phyloP scores from a whole-genome alignment of 1,140 invertebrate species.

The Penaeus indicus region DNA sequence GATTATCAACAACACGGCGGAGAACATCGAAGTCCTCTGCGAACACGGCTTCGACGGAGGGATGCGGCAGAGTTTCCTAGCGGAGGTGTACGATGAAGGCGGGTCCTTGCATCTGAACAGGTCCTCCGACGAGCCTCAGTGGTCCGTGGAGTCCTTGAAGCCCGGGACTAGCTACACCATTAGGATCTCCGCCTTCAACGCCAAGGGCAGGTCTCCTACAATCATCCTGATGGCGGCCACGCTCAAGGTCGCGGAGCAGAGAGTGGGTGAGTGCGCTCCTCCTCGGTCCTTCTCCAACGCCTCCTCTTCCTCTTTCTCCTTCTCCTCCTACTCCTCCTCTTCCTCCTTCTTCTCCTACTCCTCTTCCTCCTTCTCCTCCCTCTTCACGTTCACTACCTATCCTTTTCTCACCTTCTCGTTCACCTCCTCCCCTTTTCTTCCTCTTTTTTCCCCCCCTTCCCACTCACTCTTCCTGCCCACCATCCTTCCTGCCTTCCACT shows the following conservation, averaged over 20 bases:
- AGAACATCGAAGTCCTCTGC: constrained; percentile 83
- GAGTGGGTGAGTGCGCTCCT: constrained; percentile 77
- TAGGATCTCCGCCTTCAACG: constrained; percentile 82
- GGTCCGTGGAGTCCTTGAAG: constrained; percentile 73
- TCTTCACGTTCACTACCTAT: not conserved
- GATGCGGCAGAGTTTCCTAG: constrained; percentile 83
- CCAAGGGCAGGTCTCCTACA: constrained; percentile 81
- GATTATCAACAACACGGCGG: constrained; percentile 87
- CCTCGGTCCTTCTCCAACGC: not conserved
- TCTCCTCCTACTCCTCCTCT: not conserved
- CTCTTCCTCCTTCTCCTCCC: too few relatives aligned
- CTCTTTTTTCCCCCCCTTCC: not conserved
- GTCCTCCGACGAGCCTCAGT: constrained; percentile 65
- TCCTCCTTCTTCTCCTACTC: not conserved
- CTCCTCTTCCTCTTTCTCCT: constrained; percentile 30
- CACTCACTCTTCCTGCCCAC: too few relatives aligned
- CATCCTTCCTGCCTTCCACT: too few relatives aligned
- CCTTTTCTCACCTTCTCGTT: not conserved
- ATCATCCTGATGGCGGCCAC: constrained; percentile 81
- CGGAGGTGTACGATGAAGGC: constrained; percentile 76
- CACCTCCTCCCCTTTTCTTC: not conserved
- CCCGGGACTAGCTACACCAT: constrained; percentile 80
- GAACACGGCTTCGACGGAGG: constrained; percentile 87
- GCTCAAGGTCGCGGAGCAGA: constrained; percentile 83
- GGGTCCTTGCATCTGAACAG: constrained; percentile 60